Evolutionary conservation across 2,113 vertebrate species (phyloP), one percentile per base, ranked within the genome.

Genomic region (Oreochromis tanganicae): DNA sequence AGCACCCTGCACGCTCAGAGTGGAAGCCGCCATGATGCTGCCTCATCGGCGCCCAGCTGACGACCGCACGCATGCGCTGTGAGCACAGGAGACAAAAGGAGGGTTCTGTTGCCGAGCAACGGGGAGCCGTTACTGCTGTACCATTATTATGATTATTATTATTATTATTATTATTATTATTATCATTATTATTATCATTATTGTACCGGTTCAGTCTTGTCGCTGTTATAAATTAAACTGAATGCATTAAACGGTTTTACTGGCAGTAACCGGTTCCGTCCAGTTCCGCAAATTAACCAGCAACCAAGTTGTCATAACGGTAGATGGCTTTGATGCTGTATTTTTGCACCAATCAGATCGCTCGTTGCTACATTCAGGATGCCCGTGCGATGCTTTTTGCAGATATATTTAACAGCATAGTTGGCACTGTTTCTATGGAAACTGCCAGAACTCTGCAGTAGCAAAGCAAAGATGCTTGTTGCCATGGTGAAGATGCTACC

Each of bases 1-100:
- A 2, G 63, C 89, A 78, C 85, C 21, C 84, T 80, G 93, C 93
- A 96, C 66, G 86, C 87, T 24, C 3, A 84, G 29, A 63, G 81
- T 94, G 96, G 96, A 93, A 85, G 96, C 95, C 93, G 96, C 97
- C 97, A 97, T 97, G 93, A 93, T 93, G 89, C 59, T 57, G 17
- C 21, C 57, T 86, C 11, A 73, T 63, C 12, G n/a, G 29, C 1
- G 34, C 83, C 59, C 85, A 89, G 88, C 88, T 92, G 91, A 86
- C 84, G 5, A 5, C 1, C 1, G 4, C 10, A 86, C 89, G 94
- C 96, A 93, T 93, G 96, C 96, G 95, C 91, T n/a, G 6, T 7
- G 2, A 2, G 41, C 9, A 10, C 4, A 3, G 9, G 34, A 7
- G 29, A 29, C 1, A 27, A 68, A 55, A 81, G 91, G 84, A 1